Conservation (phyloP, 1,140 invertebrate genomes). For the Cheumatopsyche charites region DNA sequence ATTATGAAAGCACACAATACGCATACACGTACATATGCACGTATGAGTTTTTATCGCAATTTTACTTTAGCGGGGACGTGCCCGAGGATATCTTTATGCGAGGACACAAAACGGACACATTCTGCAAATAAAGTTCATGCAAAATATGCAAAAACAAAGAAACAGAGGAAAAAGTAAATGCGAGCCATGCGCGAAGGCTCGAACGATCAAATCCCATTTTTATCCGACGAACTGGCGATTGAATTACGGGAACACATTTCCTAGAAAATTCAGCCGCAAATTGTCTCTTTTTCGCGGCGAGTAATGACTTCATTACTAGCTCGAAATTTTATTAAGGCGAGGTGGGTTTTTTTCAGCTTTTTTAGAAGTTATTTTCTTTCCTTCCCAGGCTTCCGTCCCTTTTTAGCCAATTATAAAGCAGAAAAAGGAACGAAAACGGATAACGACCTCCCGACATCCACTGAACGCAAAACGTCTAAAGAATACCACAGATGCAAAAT, state of each 20-base stretch:
- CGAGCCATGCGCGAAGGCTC: neutral
- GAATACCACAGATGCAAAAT: conserved; percentile 31
- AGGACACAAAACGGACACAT: neutral
- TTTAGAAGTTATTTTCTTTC: conserved; percentile 10
- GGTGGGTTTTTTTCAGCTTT: conserved; percentile 10
- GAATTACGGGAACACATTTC: conserved; percentile 12
- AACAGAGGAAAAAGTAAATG: neutral
- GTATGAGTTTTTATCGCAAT: conserved; percentile 1
- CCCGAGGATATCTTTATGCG: conserved; percentile 30
- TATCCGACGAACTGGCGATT: neutral
- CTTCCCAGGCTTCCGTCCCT: neutral
- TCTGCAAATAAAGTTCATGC: conserved; percentile 1
- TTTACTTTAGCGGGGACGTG: conserved; percentile 15
- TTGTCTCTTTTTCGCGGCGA: conserved; percentile 1
- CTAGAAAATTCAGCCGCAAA: conserved; percentile 7
- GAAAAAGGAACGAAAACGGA: conserved; percentile 3
- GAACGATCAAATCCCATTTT: neutral
- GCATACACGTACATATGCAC: neutral
- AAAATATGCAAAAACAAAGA: neutral
- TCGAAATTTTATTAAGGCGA: conserved; percentile 28
- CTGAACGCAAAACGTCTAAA: conserved; percentile 6
- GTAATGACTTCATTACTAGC: conserved; percentile 12
- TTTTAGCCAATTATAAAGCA: conserved; percentile 25
- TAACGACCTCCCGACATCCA: neutral
- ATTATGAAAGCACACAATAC: conserved; percentile 30